Evolutionary conservation across 2,888 invertebrate species (phyloP).

Genomic region (Thecocarcelia acutangulata): DNA sequence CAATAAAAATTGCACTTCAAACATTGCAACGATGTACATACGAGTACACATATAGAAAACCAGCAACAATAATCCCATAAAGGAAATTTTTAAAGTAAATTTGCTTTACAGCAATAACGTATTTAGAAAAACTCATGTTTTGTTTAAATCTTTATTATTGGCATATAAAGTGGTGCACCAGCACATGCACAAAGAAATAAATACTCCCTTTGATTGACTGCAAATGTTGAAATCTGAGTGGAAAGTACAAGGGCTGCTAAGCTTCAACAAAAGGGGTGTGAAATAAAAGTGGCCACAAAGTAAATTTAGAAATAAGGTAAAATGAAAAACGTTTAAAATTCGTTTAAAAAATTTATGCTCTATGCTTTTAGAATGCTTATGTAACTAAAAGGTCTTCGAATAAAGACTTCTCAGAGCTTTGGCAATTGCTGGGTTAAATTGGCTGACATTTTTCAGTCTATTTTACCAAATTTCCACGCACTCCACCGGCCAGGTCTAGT

Average conservation of each 20-base stretch:
- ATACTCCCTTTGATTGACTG: neutral
- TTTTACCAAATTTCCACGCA: too few relatives aligned
- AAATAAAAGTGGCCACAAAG: constrained; percentile 62
- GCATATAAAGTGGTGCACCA: constrained; percentile 36
- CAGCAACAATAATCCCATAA: constrained; percentile 47
- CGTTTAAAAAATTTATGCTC: neutral
- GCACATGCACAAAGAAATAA: neutral
- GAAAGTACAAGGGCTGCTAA: neutral
- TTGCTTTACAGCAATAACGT: constrained; percentile 32
- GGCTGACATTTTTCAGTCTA: too few relatives aligned
- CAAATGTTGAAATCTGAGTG: constrained; percentile 12
- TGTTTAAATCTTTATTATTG: neutral
- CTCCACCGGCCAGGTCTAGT: too few relatives aligned
- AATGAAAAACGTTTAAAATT: neutral
- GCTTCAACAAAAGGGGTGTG: constrained; percentile 54
- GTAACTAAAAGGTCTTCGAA: too few relatives aligned
- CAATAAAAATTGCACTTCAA: constrained; percentile 48
- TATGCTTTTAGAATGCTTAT: too few relatives aligned
- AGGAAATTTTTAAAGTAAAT: constrained; percentile 37
- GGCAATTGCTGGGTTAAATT: too few relatives aligned
- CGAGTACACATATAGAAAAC: too few relatives aligned
- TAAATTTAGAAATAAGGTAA: neutral
- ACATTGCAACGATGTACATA: constrained; percentile 19
- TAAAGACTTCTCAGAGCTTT: too few relatives aligned
- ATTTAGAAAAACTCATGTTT: constrained; percentile 10